Evolutionary conservation across 2,797 vertebrate species (phyloP).

Genomic region (Epinephelus awoara): DNA sequence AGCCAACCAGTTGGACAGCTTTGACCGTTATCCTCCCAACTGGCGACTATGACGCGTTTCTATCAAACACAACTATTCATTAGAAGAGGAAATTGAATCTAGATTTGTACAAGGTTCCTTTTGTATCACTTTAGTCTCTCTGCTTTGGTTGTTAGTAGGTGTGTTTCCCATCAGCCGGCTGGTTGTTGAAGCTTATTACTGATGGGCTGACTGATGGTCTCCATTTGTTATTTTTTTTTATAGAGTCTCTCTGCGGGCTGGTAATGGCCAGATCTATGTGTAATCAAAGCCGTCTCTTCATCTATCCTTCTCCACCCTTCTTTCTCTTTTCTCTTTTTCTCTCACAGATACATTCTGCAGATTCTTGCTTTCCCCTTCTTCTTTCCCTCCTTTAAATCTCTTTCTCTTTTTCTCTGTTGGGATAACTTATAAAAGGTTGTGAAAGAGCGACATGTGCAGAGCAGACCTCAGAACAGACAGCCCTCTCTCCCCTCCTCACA

Average conservation of each 20-base stretch:
- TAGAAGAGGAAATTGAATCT: constrained; percentile 45
- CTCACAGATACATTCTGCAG: constrained; percentile 47
- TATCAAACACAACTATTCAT: constrained; percentile 51
- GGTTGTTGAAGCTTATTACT: constrained; percentile 65
- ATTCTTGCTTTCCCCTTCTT: constrained; percentile 7
- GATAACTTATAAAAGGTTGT: constrained; percentile 59
- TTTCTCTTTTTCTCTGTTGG: constrained; percentile 21
- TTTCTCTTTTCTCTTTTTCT: constrained; percentile 2
- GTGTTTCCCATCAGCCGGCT: constrained; percentile 67
- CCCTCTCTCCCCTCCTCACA: constrained; percentile 37
- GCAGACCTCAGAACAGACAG: constrained; percentile 62
- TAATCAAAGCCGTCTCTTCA: constrained; percentile 59
- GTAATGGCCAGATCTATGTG: constrained; percentile 59
- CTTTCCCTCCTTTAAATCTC: constrained; percentile 35
- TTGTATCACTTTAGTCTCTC: constrained; percentile 38
- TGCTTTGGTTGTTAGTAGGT: constrained; percentile 18
- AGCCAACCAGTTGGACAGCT: neutral
- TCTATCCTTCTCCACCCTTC: constrained; percentile 3
- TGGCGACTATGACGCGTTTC: neutral
- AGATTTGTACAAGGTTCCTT: constrained; percentile 35
- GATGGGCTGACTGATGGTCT: constrained; percentile 59
- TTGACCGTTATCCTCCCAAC: neutral
- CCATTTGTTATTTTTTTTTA: constrained; percentile 73
- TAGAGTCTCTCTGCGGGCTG: constrained; percentile 49
- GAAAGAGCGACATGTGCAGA: constrained; percentile 74